Percentiles rank a stretch among this genome's conserved stretches.
These are phyloP conservation scores for Pristionchus fissidentatus DNA, from an alignment of 2,888 invertebrate genomes.

Conservation along the genomic window DNA sequence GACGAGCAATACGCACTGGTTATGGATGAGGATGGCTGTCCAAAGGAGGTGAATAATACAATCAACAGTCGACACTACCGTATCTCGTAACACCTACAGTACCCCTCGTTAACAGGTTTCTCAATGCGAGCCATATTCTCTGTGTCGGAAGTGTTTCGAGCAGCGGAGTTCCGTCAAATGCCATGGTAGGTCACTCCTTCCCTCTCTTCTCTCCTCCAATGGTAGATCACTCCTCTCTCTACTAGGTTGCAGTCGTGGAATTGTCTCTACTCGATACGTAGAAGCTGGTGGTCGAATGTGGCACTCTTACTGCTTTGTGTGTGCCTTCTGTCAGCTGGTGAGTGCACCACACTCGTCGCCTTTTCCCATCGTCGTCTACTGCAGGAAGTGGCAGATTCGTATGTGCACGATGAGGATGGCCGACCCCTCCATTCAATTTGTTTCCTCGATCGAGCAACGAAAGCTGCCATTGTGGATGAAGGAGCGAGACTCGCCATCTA, in stretches of 20 bases:
- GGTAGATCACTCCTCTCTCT: neutral
- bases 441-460: conserved; percentile 38
- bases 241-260: conserved; percentile 42
- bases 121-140: neutral
- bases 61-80: neutral
- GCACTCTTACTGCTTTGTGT: conserved; percentile 46
- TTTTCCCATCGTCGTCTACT: neutral
- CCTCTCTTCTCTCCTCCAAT: neutral
- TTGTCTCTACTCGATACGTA: conserved; percentile 38
- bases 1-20: conserved; percentile 45
- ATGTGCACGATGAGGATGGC: conserved; percentile 39
- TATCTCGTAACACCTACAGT: neutral
- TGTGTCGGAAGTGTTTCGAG: conserved; percentile 44
- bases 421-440: conserved; percentile 44
- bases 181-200: neutral
- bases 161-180: conserved; percentile 45
- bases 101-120: neutral
- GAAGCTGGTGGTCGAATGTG: conserved; percentile 35
- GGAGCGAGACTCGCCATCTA: conserved; percentile 31
- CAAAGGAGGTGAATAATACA: neutral
- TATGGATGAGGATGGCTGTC: neutral
- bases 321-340: conserved; percentile 47
- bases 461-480: conserved; percentile 32
- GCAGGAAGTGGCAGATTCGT: conserved; percentile 39
- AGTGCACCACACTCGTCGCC: neutral